A percentile compares a stretch with the other conserved stretches of the same genome.
phyloP scores from a whole-genome alignment of 2,888 invertebrate species.

The Drosophila sordidula region DNA sequence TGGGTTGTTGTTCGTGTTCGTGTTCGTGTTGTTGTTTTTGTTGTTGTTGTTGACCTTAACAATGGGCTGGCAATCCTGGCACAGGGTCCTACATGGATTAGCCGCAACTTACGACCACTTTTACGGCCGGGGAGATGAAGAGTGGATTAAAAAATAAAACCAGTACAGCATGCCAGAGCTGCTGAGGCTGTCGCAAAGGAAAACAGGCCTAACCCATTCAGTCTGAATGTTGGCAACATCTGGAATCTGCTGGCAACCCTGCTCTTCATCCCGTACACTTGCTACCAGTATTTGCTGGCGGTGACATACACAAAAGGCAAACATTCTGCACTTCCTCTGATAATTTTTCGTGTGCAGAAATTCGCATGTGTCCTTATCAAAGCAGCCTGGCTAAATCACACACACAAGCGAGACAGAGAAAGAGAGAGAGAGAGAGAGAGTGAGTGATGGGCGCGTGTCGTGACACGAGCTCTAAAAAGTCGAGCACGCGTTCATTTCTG shows the following conservation, averaged over 20 bases:
- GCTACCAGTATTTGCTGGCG: conserved; percentile 13
- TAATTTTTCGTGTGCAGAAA: conserved; percentile 29
- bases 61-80: conserved; percentile 49
- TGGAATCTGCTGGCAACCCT: conserved; percentile 20
- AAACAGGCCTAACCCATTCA: conserved; percentile 12
- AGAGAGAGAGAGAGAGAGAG: too few relatives aligned
- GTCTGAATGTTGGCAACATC: conserved; percentile 9
- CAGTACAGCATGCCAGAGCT: conserved; percentile 13
- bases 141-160: conserved; percentile 36
- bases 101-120: conserved; percentile 53
- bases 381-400: background rate
- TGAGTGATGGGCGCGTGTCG: conserved; percentile 3
- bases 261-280: background rate
- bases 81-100: conserved; percentile 51
- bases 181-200: conserved; percentile 14
- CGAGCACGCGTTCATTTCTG: background rate
- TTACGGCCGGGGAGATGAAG: conserved; percentile 22
- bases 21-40: background rate
- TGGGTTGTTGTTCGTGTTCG: conserved; percentile 3
- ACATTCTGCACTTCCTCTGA: conserved; percentile 58
- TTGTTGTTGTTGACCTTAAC: conserved; percentile 64
- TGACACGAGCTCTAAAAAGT: background rate
- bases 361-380: conserved; percentile 18
- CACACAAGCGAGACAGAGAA: background rate
- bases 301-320: conserved; percentile 38